Percentiles rank a stretch among this genome's conserved stretches.
Evolutionary conservation across 2,797 vertebrate genomes (phyloP).

Genomic region (Microhierax caerulescens): DNA sequence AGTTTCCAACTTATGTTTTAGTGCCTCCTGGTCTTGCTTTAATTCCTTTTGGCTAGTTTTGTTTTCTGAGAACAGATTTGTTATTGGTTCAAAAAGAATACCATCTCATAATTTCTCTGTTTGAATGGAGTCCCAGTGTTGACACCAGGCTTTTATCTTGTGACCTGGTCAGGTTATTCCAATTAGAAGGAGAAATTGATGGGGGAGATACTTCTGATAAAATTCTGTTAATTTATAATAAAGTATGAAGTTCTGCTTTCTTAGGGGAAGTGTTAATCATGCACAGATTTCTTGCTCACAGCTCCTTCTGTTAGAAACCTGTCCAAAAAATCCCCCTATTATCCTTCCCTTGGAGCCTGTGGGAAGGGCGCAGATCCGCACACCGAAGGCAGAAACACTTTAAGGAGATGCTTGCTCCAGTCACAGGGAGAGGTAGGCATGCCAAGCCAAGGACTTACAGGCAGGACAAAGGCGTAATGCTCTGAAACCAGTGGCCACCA

Average conservation of each 20-base stretch:
- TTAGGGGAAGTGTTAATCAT: neutral
- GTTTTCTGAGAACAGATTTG: conserved; percentile 3
- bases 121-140: neutral
- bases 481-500: neutral
- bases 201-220: neutral
- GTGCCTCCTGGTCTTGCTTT: conserved; percentile 7
- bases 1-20: conserved; percentile 47
- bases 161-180: neutral
- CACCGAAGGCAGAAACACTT: neutral
- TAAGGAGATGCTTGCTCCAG: neutral
- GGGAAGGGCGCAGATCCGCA: neutral
- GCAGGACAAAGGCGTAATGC: neutral
- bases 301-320: neutral
- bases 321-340: neutral
- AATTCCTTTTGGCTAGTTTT: conserved; percentile 39
- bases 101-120: neutral
- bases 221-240: neutral
- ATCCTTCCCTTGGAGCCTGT: neutral
- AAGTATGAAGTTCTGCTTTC: neutral
- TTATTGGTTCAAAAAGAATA: neutral
- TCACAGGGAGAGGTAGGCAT: neutral
- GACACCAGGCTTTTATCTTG: neutral
- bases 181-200: neutral
- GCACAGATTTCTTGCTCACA: conserved; percentile 6
- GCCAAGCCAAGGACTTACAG: neutral